Evolutionary conservation across 2,797 vertebrate genomes (phyloP).

Genomic region (Alauda arvensis): DNA sequence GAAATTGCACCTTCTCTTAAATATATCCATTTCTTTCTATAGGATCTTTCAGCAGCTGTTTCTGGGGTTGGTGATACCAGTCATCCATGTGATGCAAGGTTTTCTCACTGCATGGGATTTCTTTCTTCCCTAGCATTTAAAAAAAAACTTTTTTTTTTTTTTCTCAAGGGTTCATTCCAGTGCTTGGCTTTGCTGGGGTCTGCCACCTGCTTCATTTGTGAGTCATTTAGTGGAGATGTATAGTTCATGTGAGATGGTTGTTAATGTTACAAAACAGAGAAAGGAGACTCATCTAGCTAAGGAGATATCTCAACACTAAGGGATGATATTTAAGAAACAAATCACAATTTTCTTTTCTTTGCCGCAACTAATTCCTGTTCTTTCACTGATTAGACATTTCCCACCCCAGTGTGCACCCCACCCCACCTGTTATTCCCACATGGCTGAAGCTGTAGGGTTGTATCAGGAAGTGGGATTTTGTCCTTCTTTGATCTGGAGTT

Average conservation of each 20-base stretch:
- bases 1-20: neutral
- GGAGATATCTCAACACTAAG: neutral
- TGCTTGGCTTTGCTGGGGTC: neutral
- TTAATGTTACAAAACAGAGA: neutral
- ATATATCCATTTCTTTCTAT: neutral
- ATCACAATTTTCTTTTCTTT: neutral
- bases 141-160: neutral
- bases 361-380: neutral
- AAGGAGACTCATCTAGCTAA: neutral
- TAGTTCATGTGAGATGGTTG: neutral
- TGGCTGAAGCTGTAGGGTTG: neutral
- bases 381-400: neutral
- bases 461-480: rapidly evolving
- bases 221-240: neutral
- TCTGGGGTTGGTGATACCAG: neutral
- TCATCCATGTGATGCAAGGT: neutral
- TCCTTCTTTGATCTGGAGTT: neutral
- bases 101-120: neutral
- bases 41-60: neutral
- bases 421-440: neutral
- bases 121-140: neutral
- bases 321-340: neutral
- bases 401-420: rapidly evolving
- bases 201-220: neutral
- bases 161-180: neutral